phyloP scores from a whole-genome alignment of 1,140 invertebrate genomes.

The Heliconius nattereri region DNA sequence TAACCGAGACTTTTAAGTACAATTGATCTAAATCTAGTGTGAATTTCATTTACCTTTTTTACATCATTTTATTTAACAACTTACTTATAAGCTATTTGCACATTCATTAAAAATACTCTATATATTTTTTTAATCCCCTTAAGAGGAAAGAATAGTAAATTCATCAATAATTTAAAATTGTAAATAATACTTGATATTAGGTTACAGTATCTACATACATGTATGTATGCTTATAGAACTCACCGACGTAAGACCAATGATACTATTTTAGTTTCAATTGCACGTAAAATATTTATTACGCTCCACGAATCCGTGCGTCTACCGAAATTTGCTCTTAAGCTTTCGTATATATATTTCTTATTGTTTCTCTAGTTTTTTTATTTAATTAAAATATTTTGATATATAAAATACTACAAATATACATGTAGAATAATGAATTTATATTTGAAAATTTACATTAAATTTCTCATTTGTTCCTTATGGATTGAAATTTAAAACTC shows the following conservation, averaged over 20 bases:
- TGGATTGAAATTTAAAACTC: too few species aligned
- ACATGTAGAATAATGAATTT: too few species aligned
- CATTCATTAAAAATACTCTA: too few species aligned
- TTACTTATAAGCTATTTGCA: background rate
- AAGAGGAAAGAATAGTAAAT: background rate
- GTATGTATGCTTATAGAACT: constrained; percentile 29
- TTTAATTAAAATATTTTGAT: background rate
- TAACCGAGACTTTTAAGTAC: too few species aligned
- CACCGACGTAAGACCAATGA: constrained; percentile 48
- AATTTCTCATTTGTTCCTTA: too few species aligned
- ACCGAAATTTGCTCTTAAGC: constrained; percentile 49
- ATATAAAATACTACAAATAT: too few species aligned
- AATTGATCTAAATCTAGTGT: too few species aligned
- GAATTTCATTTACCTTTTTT: too few species aligned
- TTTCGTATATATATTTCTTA: background rate
- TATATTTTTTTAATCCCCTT: too few species aligned
- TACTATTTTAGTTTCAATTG: constrained; percentile 72
- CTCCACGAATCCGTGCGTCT: constrained; percentile 45
- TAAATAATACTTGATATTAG: background rate
- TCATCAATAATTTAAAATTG: background rate
- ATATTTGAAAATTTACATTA: too few species aligned
- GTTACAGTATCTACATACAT: constrained; percentile 24
- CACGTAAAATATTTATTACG: constrained; percentile 76
- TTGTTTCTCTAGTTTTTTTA: background rate
- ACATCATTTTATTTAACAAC: too few species aligned